Conservation (phyloP, 2,113 vertebrate genomes). For the Alaudala cheleensis region DNA sequence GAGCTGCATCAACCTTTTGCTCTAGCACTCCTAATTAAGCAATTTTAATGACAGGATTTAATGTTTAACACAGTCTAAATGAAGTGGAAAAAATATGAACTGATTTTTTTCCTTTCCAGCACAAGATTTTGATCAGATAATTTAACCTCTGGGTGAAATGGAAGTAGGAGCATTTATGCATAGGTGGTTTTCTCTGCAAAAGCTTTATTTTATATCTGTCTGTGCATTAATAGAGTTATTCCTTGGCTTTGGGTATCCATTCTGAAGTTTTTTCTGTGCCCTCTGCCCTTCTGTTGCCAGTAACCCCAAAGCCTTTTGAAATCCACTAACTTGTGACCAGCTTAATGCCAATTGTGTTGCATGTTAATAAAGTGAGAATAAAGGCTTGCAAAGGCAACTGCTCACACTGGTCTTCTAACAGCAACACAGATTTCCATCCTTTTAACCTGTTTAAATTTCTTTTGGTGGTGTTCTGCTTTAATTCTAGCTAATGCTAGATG, state of each 20-base stretch:
- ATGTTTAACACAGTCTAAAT: slow-evolving; percentile 52
- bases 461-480: neutral
- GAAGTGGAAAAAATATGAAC: slow-evolving; percentile 36
- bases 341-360: neutral
- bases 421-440: neutral
- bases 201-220: neutral
- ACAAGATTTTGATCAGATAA: slow-evolving; percentile 38
- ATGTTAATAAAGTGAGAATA: neutral
- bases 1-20: slow-evolving; percentile 25
- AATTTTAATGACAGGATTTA: slow-evolving; percentile 34
- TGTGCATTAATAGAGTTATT: neutral
- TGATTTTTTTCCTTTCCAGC: neutral
- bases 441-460: neutral
- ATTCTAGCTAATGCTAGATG: neutral
- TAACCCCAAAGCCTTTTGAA: neutral
- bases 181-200: slow-evolving; percentile 21
- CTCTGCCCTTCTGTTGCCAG: neutral
- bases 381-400: neutral
- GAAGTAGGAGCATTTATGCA: slow-evolving; percentile 18
- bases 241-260: neutral
- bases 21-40: slow-evolving; percentile 28
- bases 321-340: neutral
- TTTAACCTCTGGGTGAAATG: slow-evolving; percentile 44
- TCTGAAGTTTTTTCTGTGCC: neutral
- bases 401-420: neutral